Conservation (phyloP, 35 echinoderm and acorn worm genomes). For the Lytechinus pictus region DNA sequence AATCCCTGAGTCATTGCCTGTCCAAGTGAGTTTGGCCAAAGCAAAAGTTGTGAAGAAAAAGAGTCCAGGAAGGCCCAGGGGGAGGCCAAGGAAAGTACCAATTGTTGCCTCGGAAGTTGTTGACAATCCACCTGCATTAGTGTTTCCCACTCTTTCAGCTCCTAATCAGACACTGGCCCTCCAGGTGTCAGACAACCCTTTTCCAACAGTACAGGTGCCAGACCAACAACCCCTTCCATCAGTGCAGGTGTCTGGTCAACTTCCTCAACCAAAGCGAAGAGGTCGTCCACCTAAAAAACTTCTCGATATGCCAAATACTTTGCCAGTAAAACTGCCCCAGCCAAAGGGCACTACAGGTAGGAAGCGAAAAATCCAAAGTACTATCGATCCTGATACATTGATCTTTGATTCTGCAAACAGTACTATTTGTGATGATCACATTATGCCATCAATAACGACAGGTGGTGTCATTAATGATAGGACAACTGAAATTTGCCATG, state of each 20-base stretch:
- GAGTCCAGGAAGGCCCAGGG: not conserved
- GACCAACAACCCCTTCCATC: not conserved
- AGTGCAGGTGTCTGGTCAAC: not conserved
- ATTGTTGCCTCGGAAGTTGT: not conserved
- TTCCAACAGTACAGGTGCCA: not conserved
- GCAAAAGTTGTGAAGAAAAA: slow-evolving; percentile 13
- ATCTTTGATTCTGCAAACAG: slow-evolving; percentile 31
- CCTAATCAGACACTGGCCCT: not conserved
- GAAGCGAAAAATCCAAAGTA: not conserved
- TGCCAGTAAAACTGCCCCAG: not conserved
- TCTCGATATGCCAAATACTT: slow-evolving; percentile 25
- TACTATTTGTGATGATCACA: slow-evolving; percentile 24
- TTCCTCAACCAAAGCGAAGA: slow-evolving; percentile 3
- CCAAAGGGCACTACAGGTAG: not conserved
- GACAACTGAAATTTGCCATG: slow-evolving; percentile 12
- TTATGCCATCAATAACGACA: not conserved
- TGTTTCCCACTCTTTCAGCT: not conserved
- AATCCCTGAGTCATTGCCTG: not conserved
- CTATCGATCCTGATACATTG: not conserved
- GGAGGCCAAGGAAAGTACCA: not conserved
- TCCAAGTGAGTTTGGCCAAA: not conserved
- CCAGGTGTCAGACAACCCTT: not conserved
- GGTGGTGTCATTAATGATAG: not conserved
- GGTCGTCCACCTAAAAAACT: slow-evolving; percentile 24
- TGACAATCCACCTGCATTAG: not conserved